Evolutionary conservation across 2,888 invertebrate species (phyloP).

Genomic region (Omphaloscelis lunosa): DNA sequence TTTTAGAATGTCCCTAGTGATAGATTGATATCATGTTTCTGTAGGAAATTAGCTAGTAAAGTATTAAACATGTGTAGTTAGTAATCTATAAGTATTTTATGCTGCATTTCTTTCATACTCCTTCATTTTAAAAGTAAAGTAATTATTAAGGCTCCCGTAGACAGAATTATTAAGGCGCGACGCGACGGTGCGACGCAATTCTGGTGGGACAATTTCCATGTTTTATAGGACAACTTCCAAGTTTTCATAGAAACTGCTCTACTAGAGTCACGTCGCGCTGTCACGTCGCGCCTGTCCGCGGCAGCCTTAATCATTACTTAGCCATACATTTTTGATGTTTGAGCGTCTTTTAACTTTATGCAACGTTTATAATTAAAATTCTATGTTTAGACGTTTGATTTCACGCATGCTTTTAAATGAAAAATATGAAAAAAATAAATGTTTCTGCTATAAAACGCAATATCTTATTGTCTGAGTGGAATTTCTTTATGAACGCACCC

Average conservation of each 20-base stretch:
- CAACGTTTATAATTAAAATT: neutral
- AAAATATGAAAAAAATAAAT: neutral
- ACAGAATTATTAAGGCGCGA: no score
- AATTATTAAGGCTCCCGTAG: neutral
- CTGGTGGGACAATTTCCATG: no score
- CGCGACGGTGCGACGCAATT: no score
- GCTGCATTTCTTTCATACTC: neutral
- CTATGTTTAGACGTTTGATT: no score
- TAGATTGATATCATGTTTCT: constrained; percentile 47
- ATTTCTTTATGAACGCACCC: neutral
- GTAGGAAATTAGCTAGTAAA: constrained; percentile 30
- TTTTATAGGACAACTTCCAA: no score
- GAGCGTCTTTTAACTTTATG: neutral
- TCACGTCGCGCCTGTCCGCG: no score
- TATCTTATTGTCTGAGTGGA: neutral
- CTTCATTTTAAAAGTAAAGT: neutral
- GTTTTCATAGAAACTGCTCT: no score
- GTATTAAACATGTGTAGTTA: constrained; percentile 13
- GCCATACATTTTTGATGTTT: neutral
- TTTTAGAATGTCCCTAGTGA: constrained; percentile 38
- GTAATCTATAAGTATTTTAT: neutral
- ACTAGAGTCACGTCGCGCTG: no score
- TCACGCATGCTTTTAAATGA: neutral
- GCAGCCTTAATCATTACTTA: neutral
- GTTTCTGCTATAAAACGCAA: neutral